Evolutionary conservation across 2,888 invertebrate species (phyloP).

Genomic region (Aleiodes testaceus): DNA sequence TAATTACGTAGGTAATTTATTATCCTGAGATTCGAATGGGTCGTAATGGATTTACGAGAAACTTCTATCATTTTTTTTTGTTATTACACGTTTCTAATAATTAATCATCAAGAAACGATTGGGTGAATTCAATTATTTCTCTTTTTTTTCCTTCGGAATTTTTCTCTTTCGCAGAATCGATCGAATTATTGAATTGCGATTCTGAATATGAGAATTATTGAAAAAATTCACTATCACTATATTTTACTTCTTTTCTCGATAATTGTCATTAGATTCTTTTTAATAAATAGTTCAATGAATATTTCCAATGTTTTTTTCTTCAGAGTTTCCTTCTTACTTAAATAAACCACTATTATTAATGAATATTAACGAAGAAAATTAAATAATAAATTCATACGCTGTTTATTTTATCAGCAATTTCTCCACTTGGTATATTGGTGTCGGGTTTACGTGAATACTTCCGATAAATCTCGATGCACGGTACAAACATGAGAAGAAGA

Average conservation of each 20-base stretch:
- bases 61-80: neutral
- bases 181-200: too few species aligned
- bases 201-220: too few species aligned
- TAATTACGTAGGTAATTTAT: slow-evolving; percentile 40
- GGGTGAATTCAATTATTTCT: too few species aligned
- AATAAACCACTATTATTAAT: neutral
- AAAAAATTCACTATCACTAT: too few species aligned
- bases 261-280: neutral
- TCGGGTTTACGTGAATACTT: slow-evolving; percentile 54
- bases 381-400: slow-evolving; percentile 59
- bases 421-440: slow-evolving; percentile 53
- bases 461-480: slow-evolving; percentile 65
- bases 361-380: slow-evolving; percentile 37
- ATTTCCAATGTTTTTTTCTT: neutral
- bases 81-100: too few species aligned
- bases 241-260: neutral
- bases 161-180: too few species aligned
- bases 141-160: too few species aligned
- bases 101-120: too few species aligned
- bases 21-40: slow-evolving; percentile 55
- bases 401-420: slow-evolving; percentile 62
- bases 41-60: slow-evolving; percentile 8
- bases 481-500: slow-evolving; percentile 75
- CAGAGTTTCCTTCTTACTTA: neutral
- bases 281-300: neutral